phyloP scores from a whole-genome alignment of 2,888 invertebrate species.

The Synergus gifuensis region DNA sequence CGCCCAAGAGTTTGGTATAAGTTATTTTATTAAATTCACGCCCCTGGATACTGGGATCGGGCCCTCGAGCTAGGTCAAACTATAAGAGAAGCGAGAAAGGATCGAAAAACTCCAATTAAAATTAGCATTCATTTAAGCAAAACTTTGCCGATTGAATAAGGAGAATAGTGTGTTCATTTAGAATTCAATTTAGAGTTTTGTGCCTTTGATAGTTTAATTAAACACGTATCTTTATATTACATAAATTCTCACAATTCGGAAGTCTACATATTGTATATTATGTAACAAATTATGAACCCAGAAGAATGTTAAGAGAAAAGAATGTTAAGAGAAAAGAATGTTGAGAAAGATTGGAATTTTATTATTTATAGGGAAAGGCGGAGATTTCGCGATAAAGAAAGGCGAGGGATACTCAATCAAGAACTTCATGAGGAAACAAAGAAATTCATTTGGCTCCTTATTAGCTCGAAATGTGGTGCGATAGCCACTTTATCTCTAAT shows the following conservation, averaged over 20 bases:
- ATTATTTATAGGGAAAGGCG: not conserved
- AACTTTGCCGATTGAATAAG: not conserved
- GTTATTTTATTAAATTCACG: conserved; percentile 69
- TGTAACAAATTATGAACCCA: too few relatives aligned
- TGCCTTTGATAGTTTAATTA: not conserved
- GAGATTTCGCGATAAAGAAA: not conserved
- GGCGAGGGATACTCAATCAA: not conserved
- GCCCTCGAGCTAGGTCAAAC: conserved; percentile 29
- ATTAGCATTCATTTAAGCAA: conserved; percentile 7
- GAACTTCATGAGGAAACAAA: not conserved
- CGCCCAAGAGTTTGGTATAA: conserved; percentile 64
- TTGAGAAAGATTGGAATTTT: too few relatives aligned
- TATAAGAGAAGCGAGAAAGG: conserved; percentile 19
- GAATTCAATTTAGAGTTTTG: not conserved
- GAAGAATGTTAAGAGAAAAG: too few relatives aligned
- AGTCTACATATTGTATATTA: too few relatives aligned
- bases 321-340: too few relatives aligned
- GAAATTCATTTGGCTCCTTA: not conserved
- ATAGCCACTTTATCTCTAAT: conserved; percentile 7
- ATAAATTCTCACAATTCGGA: too few relatives aligned
- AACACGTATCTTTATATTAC: too few relatives aligned
- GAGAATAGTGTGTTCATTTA: not conserved
- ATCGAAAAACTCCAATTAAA: conserved; percentile 10
- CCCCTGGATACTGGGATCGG: conserved; percentile 47
- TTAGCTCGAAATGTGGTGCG: not conserved